phyloP scores from a whole-genome alignment of 2,797 vertebrate species.

The Potorous gilbertii region DNA sequence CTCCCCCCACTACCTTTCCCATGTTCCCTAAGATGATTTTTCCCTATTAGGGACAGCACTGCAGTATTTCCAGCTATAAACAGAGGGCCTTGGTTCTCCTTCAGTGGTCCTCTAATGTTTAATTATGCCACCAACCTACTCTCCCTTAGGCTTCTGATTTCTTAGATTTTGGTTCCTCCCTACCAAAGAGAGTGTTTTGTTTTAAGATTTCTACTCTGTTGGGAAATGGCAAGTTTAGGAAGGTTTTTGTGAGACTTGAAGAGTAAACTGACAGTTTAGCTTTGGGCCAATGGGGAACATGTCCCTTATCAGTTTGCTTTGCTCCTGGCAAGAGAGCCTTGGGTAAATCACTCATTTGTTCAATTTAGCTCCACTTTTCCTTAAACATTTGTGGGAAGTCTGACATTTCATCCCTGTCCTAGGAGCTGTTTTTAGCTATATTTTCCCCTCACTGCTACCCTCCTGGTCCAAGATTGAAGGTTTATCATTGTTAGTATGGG shows the following conservation, averaged over 20 bases:
- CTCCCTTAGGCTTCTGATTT: not conserved
- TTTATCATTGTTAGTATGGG: not conserved
- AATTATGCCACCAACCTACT: not conserved
- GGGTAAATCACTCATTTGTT: slow-evolving; percentile 10
- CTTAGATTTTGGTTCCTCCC: slow-evolving; percentile 11
- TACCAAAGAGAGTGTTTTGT: slow-evolving; percentile 8
- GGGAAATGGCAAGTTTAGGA: slow-evolving; percentile 29
- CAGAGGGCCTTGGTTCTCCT: not conserved
- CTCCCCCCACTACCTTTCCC: not conserved
- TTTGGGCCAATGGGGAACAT: slow-evolving; percentile 13
- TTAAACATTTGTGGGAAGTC: slow-evolving; percentile 33
- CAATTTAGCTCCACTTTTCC: slow-evolving; percentile 7
- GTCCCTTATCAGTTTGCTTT: slow-evolving; percentile 1
- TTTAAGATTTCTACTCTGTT: slow-evolving; percentile 28
- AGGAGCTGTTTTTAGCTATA: not conserved
- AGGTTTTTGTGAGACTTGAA: slow-evolving; percentile 22
- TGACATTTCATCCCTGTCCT: not conserved
- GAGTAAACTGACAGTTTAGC: slow-evolving; percentile 1
- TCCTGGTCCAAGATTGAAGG: not conserved
- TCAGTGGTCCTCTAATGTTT: slow-evolving; percentile 22
- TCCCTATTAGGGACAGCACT: not conserved
- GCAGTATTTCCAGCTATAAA: not conserved
- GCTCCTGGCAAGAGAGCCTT: not conserved
- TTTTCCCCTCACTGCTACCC: not conserved
- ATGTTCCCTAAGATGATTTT: not conserved